phyloP scores from a whole-genome alignment of 2,888 invertebrate genomes.

The Amiota communis region DNA sequence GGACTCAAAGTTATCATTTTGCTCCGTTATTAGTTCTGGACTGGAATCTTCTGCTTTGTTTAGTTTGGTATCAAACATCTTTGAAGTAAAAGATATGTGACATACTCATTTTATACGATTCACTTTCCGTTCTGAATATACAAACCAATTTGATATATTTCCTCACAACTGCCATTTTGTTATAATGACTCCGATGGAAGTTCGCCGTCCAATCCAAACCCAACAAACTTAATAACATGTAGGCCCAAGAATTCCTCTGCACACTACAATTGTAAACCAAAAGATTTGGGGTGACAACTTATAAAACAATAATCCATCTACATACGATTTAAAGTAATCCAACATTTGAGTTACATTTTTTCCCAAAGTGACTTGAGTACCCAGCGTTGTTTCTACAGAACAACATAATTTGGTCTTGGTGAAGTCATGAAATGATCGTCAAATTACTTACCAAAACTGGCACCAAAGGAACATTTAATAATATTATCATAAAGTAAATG shows the following conservation, averaged over 20 bases:
- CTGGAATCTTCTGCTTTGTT: neutral
- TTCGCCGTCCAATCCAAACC: neutral
- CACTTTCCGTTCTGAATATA: neutral
- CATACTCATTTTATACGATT: no score
- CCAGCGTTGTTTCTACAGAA: constrained; percentile 20
- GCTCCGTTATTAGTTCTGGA: neutral
- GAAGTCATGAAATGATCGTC: neutral
- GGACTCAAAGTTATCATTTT: neutral
- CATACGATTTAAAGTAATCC: neutral
- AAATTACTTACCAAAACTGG: constrained; percentile 8
- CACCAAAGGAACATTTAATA: neutral
- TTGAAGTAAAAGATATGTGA: neutral
- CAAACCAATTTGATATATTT: neutral
- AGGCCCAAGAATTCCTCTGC: neutral
- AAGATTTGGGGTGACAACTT: no score
- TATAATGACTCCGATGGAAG: neutral
- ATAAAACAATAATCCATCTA: neutral
- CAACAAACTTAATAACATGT: neutral
- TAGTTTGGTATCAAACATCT: constrained; percentile 2
- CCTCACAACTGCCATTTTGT: neutral
- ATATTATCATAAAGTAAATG: neutral
- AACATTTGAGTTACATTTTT: neutral
- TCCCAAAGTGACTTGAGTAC: neutral
- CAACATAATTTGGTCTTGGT: neutral
- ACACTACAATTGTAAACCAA: no score